Evolutionary conservation across 2,888 invertebrate species (phyloP).

Genomic region (Quadroppia sp.): DNA sequence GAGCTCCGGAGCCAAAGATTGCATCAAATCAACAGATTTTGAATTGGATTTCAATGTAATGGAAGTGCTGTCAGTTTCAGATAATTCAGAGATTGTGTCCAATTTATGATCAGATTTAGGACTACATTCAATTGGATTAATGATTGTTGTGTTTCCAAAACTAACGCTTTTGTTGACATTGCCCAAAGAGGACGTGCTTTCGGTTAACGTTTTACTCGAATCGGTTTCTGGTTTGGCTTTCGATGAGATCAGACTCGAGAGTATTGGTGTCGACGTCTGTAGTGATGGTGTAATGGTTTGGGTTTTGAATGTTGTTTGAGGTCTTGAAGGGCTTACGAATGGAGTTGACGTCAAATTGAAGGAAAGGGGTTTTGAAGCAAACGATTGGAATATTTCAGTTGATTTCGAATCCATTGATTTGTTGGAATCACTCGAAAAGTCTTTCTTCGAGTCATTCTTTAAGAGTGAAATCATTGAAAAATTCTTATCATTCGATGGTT

Average conservation of each 20-base stretch:
- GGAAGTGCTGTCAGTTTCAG: constrained; percentile 12
- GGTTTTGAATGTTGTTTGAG: neutral
- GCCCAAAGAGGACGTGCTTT: neutral
- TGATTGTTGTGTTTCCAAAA: constrained; percentile 16
- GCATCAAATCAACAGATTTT: too few species aligned
- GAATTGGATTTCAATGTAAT: neutral
- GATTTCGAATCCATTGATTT: neutral
- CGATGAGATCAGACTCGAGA: neutral
- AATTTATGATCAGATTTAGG: neutral
- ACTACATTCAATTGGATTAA: neutral
- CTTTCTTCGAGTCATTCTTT: too few species aligned
- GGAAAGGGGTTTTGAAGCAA: neutral
- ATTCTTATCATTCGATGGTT: too few species aligned
- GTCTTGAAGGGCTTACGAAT: neutral
- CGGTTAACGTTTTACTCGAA: neutral
- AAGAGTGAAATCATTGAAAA: too few species aligned
- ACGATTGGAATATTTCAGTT: neutral
- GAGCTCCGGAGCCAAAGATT: too few species aligned
- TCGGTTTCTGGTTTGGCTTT: neutral
- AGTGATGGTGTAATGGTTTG: neutral
- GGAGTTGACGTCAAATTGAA: neutral
- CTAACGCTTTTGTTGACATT: constrained; percentile 3
- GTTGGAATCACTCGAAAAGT: too few species aligned
- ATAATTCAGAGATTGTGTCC: constrained; percentile 4
- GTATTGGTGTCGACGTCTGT: neutral